Conservation (phyloP, 2,888 invertebrate species). For the Ellobium chinense region DNA sequence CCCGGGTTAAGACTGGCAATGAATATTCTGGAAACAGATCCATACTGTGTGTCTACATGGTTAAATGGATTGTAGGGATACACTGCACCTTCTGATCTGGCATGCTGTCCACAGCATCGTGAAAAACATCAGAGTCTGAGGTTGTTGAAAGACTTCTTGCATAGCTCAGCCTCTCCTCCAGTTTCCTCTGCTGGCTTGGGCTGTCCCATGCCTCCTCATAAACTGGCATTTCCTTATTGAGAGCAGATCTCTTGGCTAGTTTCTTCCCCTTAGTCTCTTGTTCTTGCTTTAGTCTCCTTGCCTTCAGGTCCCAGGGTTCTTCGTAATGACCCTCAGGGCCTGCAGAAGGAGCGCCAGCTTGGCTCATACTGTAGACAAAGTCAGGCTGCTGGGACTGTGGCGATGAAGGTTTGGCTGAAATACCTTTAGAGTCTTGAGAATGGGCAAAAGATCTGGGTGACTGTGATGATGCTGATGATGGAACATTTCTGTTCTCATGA, state of each 20-base stretch:
- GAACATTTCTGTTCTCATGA: background rate
- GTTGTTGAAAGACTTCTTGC: conserved; percentile 50
- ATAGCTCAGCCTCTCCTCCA: conserved; percentile 68
- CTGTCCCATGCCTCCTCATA: conserved; percentile 73
- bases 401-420: background rate
- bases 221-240: conserved; percentile 5
- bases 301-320: conserved; percentile 48
- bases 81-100: conserved; percentile 45
- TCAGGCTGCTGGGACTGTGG: background rate
- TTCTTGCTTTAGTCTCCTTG: conserved; percentile 37
- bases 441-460: background rate
- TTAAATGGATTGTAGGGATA: too few species aligned
- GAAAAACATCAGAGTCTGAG: conserved; percentile 45
- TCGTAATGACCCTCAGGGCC: conserved; percentile 30
- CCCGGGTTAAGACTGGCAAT: too few species aligned
- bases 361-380: background rate
- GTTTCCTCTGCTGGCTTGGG: conserved; percentile 66
- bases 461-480: background rate
- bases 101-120: conserved; percentile 47
- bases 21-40: too few species aligned
- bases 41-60: too few species aligned
- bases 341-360: background rate
- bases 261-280: conserved; percentile 29
- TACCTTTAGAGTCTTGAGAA: background rate
- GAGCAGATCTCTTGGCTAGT: background rate